phyloP scores from a whole-genome alignment of 2,113 vertebrate genomes.

The Ctenodactylus gundi region DNA sequence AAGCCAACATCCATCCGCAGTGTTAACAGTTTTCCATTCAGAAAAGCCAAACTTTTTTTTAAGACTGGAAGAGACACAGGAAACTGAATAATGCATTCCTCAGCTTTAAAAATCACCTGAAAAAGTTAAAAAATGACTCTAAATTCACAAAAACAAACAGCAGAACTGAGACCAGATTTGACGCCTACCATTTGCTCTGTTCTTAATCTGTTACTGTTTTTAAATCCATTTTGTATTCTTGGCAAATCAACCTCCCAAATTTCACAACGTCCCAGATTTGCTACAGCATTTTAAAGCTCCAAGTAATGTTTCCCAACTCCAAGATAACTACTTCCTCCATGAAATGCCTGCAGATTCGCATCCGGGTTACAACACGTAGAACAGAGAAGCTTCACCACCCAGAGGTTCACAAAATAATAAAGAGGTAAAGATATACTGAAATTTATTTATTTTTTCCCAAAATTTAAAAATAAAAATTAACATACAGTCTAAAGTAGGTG shows the following conservation, averaged over 20 bases:
- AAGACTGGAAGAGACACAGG: neutral
- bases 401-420: neutral
- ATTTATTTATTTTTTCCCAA: no score
- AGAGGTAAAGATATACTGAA: neutral
- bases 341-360: no score
- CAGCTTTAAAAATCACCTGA: constrained; percentile 38
- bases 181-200: neutral
- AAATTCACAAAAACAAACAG: constrained; percentile 23
- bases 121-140: constrained; percentile 30
- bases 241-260: neutral
- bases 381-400: neutral
- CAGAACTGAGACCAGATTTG: constrained; percentile 32
- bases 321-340: no score
- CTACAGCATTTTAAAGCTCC: neutral
- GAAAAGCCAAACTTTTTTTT: neutral
- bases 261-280: neutral
- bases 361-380: neutral
- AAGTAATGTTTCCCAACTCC: neutral
- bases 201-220: neutral
- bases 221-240: neutral
- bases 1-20: neutral
- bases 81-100: neutral
- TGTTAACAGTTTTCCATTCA: neutral
- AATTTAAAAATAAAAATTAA: neutral
- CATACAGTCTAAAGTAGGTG: neutral